Conservation (phyloP, 2,888 invertebrate genomes). For the Drosophila kuntzei region DNA sequence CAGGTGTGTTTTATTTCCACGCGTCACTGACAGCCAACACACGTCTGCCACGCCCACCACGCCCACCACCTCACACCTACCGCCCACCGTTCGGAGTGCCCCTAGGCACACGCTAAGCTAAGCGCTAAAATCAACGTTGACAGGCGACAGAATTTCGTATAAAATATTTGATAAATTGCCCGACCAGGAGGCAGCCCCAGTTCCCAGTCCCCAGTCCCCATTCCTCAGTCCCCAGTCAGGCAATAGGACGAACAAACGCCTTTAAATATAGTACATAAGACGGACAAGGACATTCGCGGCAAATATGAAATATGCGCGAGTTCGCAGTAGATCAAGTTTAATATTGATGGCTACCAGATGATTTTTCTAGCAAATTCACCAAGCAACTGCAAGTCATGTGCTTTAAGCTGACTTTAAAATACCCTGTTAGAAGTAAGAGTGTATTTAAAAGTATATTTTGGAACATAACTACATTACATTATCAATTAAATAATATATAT, state of each 20-base stretch:
- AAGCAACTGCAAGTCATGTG: background rate
- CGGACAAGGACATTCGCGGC: slow-evolving; percentile 28
- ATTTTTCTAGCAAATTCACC: slow-evolving; percentile 13
- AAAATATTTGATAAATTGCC: slow-evolving; percentile 73
- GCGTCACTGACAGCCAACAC: slow-evolving; percentile 44
- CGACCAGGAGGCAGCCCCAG: slow-evolving; percentile 17
- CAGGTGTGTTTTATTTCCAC: slow-evolving; percentile 76
- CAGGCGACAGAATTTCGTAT: slow-evolving; percentile 64
- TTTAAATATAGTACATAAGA: slow-evolving; percentile 13
- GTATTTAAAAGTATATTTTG: no score
- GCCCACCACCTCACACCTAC: slow-evolving; percentile 2
- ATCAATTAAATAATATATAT: no score
- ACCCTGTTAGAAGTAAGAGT: no score
- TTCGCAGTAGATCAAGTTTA: slow-evolving; percentile 24
- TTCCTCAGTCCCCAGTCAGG: slow-evolving; percentile 14
- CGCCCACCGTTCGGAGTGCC: slow-evolving; percentile 17
- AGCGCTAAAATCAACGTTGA: slow-evolving; percentile 76
- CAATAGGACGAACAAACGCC: slow-evolving; percentile 16
- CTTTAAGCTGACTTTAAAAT: background rate
- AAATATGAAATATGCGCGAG: slow-evolving; percentile 40
- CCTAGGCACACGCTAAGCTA: slow-evolving; percentile 48
- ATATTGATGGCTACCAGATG: slow-evolving; percentile 38
- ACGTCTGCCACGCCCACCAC: slow-evolving; percentile 27
- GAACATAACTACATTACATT: no score
- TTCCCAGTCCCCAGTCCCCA: no score